Evolutionary conservation across 2,888 invertebrate species (phyloP).

Genomic region (Pseudococcus viburni): DNA sequence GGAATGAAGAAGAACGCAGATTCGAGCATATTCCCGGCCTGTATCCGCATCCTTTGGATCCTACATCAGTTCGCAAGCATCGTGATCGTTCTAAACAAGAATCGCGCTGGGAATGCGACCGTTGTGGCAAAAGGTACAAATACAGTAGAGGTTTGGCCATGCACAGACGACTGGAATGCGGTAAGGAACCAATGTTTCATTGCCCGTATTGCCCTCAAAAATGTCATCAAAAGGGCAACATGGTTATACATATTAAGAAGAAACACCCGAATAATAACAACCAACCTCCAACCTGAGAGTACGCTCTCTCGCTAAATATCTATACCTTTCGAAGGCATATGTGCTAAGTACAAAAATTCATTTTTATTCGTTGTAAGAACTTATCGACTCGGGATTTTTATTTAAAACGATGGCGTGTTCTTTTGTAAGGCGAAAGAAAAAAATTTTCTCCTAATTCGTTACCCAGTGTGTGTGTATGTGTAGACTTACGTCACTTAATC

Average conservation of each 20-base stretch:
- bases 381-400: conserved; percentile 30
- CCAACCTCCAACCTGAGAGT: conserved; percentile 61
- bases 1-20: conserved; percentile 68
- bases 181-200: conserved; percentile 73
- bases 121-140: conserved; percentile 69
- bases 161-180: conserved; percentile 71
- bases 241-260: conserved; percentile 69
- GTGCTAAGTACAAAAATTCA: conserved; percentile 37
- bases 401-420: conserved; percentile 14
- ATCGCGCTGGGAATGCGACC: conserved; percentile 68
- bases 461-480: conserved; percentile 40
- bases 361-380: not conserved
- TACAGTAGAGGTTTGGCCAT: conserved; percentile 68
- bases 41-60: conserved; percentile 68
- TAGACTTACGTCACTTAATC: conserved; percentile 44
- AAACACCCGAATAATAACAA: conserved; percentile 68
- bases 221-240: conserved; percentile 69
- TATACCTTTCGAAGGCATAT: conserved; percentile 23
- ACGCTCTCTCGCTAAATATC: not conserved
- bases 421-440: not conserved
- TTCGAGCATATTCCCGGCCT: conserved; percentile 68
- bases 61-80: conserved; percentile 67
- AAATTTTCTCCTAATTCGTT: conserved; percentile 19
- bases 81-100: conserved; percentile 68
- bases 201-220: conserved; percentile 73